Evolutionary conservation across 2,888 invertebrate species (phyloP).

Genomic region (Diplolepis rosae): DNA sequence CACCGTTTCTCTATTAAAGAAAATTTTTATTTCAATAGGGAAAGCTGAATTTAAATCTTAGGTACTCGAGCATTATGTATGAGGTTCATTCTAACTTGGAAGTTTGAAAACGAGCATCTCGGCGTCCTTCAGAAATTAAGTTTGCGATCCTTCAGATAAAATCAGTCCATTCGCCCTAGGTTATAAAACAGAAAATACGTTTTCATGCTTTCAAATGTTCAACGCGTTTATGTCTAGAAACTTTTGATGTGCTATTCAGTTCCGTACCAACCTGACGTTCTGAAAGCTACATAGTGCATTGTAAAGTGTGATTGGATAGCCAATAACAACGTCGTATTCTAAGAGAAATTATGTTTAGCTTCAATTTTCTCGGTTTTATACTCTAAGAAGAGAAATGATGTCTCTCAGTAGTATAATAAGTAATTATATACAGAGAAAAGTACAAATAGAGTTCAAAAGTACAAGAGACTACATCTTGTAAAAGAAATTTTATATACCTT

Average conservation of each 20-base stretch:
- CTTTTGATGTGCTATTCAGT: slow-evolving; percentile 22
- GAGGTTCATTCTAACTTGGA: too few relatives aligned
- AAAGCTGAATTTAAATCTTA: background rate
- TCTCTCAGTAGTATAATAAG: too few relatives aligned
- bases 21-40: too few relatives aligned
- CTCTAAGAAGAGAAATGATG: background rate
- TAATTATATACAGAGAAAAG: too few relatives aligned
- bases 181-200: slow-evolving; percentile 5
- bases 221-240: slow-evolving; percentile 1
- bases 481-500: too few relatives aligned
- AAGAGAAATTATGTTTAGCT: background rate
- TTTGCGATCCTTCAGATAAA: slow-evolving; percentile 1
- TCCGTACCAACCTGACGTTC: slow-evolving; percentile 1
- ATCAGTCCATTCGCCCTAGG: slow-evolving; percentile 8
- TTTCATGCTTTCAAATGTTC: slow-evolving; percentile 15
- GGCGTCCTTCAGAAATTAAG: background rate
- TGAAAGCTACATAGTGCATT: background rate
- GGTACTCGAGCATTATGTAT: background rate
- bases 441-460: too few relatives aligned
- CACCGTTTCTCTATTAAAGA: too few relatives aligned
- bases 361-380: background rate
- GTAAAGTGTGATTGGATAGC: slow-evolving; percentile 1
- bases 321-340: slow-evolving; percentile 23
- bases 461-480: too few relatives aligned
- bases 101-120: background rate